Conservation (phyloP, 37 sponge, comb jelly and placozoan genomes). For the Beroe forskalii region DNA sequence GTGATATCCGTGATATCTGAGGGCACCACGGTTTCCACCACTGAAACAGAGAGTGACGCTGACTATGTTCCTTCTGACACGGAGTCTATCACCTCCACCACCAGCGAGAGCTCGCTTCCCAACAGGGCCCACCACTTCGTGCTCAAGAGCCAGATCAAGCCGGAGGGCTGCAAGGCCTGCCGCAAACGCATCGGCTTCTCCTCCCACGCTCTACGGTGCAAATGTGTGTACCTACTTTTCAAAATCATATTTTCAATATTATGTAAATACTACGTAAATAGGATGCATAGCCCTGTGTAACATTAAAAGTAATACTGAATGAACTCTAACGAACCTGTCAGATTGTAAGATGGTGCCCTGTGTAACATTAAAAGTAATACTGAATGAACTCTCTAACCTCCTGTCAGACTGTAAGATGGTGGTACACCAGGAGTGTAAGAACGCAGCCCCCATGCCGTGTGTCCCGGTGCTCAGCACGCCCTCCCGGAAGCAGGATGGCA, state of each 20-base stretch:
- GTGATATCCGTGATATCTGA: conserved; percentile 53
- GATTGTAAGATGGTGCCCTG: conserved; percentile 83
- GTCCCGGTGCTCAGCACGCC: conserved; percentile 83
- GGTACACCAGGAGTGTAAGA: conserved; percentile 79
- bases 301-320: background rate
- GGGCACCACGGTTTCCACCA: conserved; percentile 41
- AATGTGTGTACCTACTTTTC: conserved; percentile 25
- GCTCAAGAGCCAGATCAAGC: conserved; percentile 54
- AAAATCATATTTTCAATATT: background rate
- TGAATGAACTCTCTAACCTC: background rate
- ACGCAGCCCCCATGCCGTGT: conserved; percentile 81
- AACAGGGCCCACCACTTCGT: conserved; percentile 54
- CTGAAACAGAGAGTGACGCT: conserved; percentile 61
- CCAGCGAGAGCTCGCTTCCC: conserved; percentile 61
- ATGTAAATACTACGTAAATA: background rate
- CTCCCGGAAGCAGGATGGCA: conserved; percentile 78
- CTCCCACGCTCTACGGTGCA: conserved; percentile 52
- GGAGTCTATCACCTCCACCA: conserved; percentile 49
- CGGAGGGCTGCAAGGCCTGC: conserved; percentile 62
- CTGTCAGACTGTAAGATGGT: conserved; percentile 78
- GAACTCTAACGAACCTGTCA: background rate
- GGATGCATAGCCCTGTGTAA: too few relatives aligned
- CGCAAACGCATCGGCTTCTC: conserved; percentile 42
- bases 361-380: background rate
- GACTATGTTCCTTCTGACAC: conserved; percentile 35